Percentiles rank a stretch among this genome's conserved stretches.
Evolutionary conservation across 2,888 invertebrate species (phyloP).

Genomic region (Mylabris sibirica): DNA sequence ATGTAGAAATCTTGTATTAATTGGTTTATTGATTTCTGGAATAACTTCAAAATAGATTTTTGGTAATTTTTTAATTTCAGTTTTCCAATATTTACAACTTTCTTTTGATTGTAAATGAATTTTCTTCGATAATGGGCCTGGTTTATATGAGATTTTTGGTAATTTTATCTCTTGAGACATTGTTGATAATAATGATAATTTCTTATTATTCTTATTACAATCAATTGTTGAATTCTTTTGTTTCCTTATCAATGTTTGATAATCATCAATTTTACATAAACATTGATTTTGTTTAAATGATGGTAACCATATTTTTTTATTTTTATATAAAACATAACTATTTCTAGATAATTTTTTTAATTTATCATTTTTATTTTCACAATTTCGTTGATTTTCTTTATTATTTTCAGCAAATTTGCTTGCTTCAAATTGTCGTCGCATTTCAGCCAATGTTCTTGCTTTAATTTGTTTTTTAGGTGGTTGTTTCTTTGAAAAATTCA

Average conservation of each 20-base stretch:
- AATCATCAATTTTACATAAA: conserved; percentile 47
- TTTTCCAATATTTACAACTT: conserved; percentile 61
- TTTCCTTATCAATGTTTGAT: conserved; percentile 56
- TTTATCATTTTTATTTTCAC: neutral
- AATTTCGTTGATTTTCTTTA: conserved; percentile 2
- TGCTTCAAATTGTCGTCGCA: conserved; percentile 60
- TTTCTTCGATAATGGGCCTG: conserved; percentile 67
- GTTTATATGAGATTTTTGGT: conserved; percentile 63
- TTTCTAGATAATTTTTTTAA: conserved; percentile 6
- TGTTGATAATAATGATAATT: conserved; percentile 56
- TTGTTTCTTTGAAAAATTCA: conserved; percentile 25
- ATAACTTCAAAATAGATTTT: conserved; percentile 62
- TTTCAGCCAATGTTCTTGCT: conserved; percentile 65
- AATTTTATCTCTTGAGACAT: conserved; percentile 53
- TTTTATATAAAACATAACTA: conserved; percentile 45
- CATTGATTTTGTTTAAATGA: conserved; percentile 32
- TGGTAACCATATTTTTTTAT: conserved; percentile 45
- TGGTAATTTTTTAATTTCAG: conserved; percentile 64
- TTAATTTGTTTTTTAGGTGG: conserved; percentile 46
- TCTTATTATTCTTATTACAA: conserved; percentile 38
- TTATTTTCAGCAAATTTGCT: conserved; percentile 15
- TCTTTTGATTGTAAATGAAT: conserved; percentile 61
- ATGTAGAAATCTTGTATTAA: conserved; percentile 61
- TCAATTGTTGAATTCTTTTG: neutral
- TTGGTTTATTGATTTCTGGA: conserved; percentile 62